phyloP scores from a whole-genome alignment of 2,113 vertebrate species.

The Callionymus lyra region DNA sequence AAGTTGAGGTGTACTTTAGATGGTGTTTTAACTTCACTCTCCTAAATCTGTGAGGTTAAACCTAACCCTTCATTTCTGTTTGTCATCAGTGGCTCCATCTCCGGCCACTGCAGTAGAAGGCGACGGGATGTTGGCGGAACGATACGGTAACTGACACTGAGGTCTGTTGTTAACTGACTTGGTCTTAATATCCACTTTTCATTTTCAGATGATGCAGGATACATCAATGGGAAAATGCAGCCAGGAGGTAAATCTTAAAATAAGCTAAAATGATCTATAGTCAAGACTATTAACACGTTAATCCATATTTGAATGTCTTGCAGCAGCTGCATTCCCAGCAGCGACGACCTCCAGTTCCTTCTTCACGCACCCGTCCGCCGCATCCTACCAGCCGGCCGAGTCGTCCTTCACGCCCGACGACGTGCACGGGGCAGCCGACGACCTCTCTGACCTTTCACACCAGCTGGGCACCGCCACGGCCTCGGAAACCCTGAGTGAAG shows the following conservation, averaged over 20 bases:
- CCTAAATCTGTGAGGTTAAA: not conserved
- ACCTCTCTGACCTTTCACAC: slow-evolving; percentile 2
- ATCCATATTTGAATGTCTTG: not conserved
- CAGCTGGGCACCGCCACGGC: slow-evolving; percentile 2
- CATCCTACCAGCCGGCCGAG: slow-evolving; percentile 10
- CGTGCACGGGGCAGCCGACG: not conserved
- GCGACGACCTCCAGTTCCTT: slow-evolving; percentile 13
- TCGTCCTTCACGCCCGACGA: slow-evolving; percentile 20
- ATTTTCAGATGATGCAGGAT: slow-evolving; percentile 48
- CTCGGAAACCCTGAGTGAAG: slow-evolving; percentile 7
- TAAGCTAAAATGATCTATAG: no score
- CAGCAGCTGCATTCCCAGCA: slow-evolving; percentile 20
- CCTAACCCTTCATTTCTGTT: no score
- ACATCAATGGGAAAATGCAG: slow-evolving; percentile 53
- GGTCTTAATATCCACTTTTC: not conserved
- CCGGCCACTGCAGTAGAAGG: slow-evolving; percentile 16
- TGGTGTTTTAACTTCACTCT: no score
- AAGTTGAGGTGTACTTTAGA: slow-evolving; percentile 10
- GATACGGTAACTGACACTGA: slow-evolving; percentile 21
- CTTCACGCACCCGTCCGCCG: slow-evolving; percentile 20
- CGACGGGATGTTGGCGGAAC: slow-evolving; percentile 14
- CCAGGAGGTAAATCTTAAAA: slow-evolving; percentile 50
- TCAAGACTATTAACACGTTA: no score
- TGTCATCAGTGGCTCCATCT: slow-evolving; percentile 19
- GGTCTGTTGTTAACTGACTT: not conserved